A percentile compares a stretch with the other conserved stretches of the same genome.
phyloP scores from a whole-genome alignment of 1,140 invertebrate genomes.

The Drosophila nasuta region DNA sequence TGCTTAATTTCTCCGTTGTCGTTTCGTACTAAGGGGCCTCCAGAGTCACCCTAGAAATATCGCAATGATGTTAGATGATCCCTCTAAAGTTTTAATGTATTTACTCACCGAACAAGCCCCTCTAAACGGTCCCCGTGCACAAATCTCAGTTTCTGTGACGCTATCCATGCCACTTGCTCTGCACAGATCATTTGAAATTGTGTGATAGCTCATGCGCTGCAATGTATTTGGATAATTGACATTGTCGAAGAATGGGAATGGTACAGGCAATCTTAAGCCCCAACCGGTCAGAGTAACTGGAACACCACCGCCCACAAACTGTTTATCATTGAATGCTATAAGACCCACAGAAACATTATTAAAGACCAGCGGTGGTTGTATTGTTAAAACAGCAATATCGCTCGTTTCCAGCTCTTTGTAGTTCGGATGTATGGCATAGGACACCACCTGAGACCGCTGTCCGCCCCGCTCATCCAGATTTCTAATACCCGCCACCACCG shows the following conservation, averaged over 20 bases:
- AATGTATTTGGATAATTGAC: conserved; percentile 67
- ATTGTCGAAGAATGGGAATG: conserved; percentile 61
- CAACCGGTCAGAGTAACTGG: conserved; percentile 77
- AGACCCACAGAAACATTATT: conserved; percentile 54
- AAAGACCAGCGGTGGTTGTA: conserved; percentile 57
- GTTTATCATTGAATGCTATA: conserved; percentile 47
- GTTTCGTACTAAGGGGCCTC: conserved; percentile 87
- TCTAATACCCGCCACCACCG: conserved; percentile 85
- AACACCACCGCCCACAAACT: conserved; percentile 56
- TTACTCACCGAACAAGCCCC: conserved; percentile 84
- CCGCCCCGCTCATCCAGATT: conserved; percentile 81
- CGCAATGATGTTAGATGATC: neutral
- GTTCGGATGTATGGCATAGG: conserved; percentile 66
- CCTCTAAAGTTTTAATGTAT: neutral
- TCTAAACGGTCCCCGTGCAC: conserved; percentile 83
- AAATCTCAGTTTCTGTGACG: conserved; percentile 84
- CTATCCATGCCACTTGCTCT: conserved; percentile 59
- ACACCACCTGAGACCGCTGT: conserved; percentile 49
- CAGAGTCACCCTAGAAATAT: conserved; percentile 88
- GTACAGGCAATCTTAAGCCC: conserved; percentile 70
- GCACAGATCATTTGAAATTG: conserved; percentile 73
- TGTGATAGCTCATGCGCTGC: conserved; percentile 72
- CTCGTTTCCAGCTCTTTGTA: conserved; percentile 71
- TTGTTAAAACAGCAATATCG: conserved; percentile 76
- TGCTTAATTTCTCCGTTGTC: conserved; percentile 60